These are phyloP conservation scores for Manis pentadactyla DNA, from an alignment of 2,797 vertebrate species.

Conservation along the genomic window DNA sequence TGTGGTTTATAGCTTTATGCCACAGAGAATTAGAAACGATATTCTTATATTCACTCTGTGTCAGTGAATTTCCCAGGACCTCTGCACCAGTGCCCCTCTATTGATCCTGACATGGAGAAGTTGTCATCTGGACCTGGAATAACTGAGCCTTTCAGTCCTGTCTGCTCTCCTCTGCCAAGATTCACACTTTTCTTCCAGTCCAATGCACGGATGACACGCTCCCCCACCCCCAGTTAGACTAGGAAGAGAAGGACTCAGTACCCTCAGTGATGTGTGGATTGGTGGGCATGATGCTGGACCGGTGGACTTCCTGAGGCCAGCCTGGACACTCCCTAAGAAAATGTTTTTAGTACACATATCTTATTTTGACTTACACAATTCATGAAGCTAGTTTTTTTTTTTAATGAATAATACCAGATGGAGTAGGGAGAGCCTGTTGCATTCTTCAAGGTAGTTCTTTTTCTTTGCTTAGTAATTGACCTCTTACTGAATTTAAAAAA, in stretches of 20 bases:
- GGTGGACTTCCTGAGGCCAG: background rate
- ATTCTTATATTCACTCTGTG: background rate
- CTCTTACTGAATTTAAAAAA: conserved; percentile 24
- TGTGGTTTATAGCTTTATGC: background rate
- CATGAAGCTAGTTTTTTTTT: background rate
- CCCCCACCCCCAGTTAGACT: background rate
- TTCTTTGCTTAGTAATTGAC: background rate
- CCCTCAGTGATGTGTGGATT: background rate
- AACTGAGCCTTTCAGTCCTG: background rate
- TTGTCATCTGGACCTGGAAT: background rate
- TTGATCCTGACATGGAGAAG: background rate
- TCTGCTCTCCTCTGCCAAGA: background rate
- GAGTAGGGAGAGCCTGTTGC: background rate
- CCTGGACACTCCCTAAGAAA: background rate
- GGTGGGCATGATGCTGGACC: background rate
- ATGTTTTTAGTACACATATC: background rate
- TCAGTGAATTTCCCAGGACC: background rate
- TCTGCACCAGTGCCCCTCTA: background rate
- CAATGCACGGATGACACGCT: background rate
- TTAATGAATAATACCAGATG: background rate
- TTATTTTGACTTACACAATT: conserved; percentile 9
- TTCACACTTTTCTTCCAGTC: background rate
- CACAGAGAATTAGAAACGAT: conserved; percentile 19
- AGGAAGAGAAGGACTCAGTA: background rate
- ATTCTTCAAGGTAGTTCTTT: background rate